phyloP scores from a whole-genome alignment of 2,113 vertebrate genomes.

The Antechinus stuartii region DNA sequence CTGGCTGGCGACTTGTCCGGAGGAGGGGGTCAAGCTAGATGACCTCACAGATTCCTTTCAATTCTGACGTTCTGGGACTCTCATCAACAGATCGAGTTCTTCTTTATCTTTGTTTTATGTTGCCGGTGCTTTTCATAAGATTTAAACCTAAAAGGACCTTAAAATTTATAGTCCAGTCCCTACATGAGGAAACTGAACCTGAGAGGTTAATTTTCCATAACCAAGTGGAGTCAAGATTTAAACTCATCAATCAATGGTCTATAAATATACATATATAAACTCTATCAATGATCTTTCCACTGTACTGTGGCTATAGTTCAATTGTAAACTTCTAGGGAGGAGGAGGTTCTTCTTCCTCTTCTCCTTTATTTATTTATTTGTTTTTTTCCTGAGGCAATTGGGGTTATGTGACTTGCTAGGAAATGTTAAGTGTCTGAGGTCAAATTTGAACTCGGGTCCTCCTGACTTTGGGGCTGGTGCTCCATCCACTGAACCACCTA shows the following conservation, averaged over 20 bases:
- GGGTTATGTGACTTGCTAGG: too few species aligned
- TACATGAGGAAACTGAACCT: background rate
- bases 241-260: background rate
- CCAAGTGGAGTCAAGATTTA: background rate
- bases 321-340: too few species aligned
- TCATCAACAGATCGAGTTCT: background rate
- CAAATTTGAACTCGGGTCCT: too few species aligned
- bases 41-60: background rate
- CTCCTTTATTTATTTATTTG: too few species aligned
- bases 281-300: too few species aligned
- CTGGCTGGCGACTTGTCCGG: background rate
- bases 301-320: too few species aligned
- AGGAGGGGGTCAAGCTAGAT: background rate
- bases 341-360: too few species aligned
- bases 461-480: too few species aligned
- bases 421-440: too few species aligned
- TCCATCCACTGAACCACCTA: too few species aligned
- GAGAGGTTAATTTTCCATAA: background rate
- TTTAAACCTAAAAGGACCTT: background rate
- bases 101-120: background rate
- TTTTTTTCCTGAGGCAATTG: too few species aligned
- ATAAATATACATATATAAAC: too few species aligned
- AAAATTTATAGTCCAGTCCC: background rate
- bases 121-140: background rate
- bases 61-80: background rate